Base-by-base conservation (phyloP, 1,140 invertebrate genomes). In the Drosophila santomea region DNA sequence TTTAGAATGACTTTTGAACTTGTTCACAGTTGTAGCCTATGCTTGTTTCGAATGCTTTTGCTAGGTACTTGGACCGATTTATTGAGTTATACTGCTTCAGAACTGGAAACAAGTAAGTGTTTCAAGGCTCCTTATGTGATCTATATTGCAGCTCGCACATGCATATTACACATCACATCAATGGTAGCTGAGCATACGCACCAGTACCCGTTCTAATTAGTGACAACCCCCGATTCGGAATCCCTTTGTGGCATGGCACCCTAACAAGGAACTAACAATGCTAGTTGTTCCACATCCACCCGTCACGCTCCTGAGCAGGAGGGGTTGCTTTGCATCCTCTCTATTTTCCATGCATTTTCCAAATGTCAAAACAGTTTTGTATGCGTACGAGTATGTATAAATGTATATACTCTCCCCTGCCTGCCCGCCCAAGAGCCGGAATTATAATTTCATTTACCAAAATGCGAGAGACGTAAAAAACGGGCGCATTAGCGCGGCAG, bases 351-450 rank as follows among this genome's bases (percentile, higher is more conserved):
- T 80, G 78, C 78, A 82, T 79, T 74, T 85, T 81, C 41, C 77
- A 78, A 91, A 91, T 91, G 88, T 91, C 88, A 91, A 91, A 91
- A 91, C 88, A 91, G 59, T 84, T 80, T 66, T 78, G 78, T 76
- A 72, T 72, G 73, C 59, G 32, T 57, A 23, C 20, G 23, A 4
- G 23, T 25, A 25, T 75, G 78, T 73, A 67, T 72, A 28, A 45
- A 15, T 64, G 73, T 77, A 66, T 75, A 76, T 32, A 7, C 28
- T 28, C 7, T 6, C 68, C 67, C 64, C 61, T 51, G 45, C 8
- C 52, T 64, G 62, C 45, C 43, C 60, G 62, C 45, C 43, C 60
- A 28, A 62, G 77, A 36, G 64, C 39, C 39, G 59, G 80, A 63
- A 88, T 76, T 88, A 83, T 89, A 86, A 88, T 91, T 90, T 91